Base-by-base conservation (phyloP, 2,888 invertebrate species). In the Cantharis rustica region DNA sequence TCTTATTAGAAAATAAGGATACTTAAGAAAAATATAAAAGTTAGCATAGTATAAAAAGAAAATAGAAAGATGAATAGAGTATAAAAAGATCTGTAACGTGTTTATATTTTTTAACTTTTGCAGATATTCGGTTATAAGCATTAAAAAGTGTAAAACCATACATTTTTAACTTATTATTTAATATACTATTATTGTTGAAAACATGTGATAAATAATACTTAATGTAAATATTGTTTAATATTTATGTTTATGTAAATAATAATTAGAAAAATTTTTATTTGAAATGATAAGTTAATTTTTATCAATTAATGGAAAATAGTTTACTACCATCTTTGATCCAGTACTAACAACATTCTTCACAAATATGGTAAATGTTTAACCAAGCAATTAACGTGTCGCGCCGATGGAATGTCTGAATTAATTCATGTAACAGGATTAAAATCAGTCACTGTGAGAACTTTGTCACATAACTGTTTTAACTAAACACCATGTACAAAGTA, bases 391-490 rank as follows among this genome's bases (percentile, higher is more conserved):
- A 76, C 64, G 75, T 72, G 73, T 75, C 73, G 71, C 71, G 77
- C 71, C 73, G 72, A 23, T 62, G 80, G 73, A 75, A 78, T 73
- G 78, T 72, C 75, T 75, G 69, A 75, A 80, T 71, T 72, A 72
- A 73, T 73, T 71, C 71, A 72, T 73, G 74, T 69, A 76, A 75
- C 75, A 77, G 76, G 75, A 77, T 77, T 69, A 76, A 77, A 78
- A 75, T 80, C 80, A 81, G 75, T 80, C 80, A 82, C 75, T 78
- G 78, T 80, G 79, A 80, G 79, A 81, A 80, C 83, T 83, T 83
- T 83, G 83, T 84, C 84, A 79, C 83, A 84, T 83, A 81, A 81
- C 82, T 80, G 82, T 82, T 81, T 80, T 7, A 47, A 78, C 79
- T 81, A 82, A 82, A 82, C 82, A 82, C 78, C 81, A 81, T 82